These are phyloP conservation scores for Alentia gelatinosa DNA, from an alignment of 2,888 invertebrate genomes.

Conservation along the genomic window DNA sequence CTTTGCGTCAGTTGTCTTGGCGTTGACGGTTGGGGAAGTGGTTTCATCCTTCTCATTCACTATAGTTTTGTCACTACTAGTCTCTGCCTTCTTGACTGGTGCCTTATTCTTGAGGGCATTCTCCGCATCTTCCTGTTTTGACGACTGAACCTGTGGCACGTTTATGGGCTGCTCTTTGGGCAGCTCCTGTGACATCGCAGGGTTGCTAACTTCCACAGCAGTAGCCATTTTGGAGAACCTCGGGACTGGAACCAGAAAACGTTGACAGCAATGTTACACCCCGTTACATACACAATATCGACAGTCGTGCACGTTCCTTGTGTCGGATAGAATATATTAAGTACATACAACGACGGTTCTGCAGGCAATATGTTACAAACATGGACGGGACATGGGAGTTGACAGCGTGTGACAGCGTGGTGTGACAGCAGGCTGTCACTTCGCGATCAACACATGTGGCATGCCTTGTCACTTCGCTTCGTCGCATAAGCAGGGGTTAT, in stretches of 20 bases:
- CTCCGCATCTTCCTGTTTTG: background rate
- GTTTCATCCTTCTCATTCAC: background rate
- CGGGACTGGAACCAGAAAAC: background rate
- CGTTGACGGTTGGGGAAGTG: background rate
- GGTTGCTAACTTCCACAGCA: slow-evolving; percentile 49
- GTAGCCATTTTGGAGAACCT: slow-evolving; percentile 54
- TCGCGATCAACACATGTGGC: slow-evolving; percentile 52
- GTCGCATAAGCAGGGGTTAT: slow-evolving; percentile 6
- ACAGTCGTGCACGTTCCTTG: no score
- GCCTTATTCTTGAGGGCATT: background rate
- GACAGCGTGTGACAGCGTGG: background rate
- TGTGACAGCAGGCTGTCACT: slow-evolving; percentile 5
- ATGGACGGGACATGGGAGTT: background rate
- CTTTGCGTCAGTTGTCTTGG: no score
- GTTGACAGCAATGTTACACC: background rate
- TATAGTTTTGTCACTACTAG: background rate
- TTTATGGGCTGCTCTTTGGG: background rate
- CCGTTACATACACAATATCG: background rate
- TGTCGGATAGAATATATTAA: background rate
- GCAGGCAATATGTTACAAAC: background rate
- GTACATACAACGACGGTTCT: no score
- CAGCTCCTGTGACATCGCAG: background rate
- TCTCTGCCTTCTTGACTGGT: background rate
- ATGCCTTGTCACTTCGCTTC: background rate
- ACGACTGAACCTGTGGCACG: background rate